A percentile compares a stretch with the other conserved stretches of the same genome.
Evolutionary conservation across 2,797 vertebrate species (phyloP).

Genomic region (Mormyrops boulengeri): DNA sequence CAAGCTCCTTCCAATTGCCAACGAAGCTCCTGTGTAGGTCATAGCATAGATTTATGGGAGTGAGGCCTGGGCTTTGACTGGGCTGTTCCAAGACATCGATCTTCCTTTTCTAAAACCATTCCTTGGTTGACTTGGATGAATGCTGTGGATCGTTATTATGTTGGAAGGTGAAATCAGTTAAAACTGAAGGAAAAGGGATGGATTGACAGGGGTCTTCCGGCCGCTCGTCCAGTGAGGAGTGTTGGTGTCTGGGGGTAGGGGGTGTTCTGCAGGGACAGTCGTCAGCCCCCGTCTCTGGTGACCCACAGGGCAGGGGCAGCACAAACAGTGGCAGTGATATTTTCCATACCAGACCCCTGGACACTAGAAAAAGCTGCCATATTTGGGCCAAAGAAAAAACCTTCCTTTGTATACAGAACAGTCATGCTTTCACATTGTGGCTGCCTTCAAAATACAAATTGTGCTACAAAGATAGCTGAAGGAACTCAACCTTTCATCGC

Average conservation of each 20-base stretch:
- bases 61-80: neutral
- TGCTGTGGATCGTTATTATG: neutral
- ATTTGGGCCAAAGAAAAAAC: neutral
- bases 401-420: neutral
- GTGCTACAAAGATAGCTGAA: neutral
- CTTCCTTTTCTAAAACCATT: neutral
- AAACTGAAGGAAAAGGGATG: neutral
- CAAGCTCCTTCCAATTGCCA: neutral
- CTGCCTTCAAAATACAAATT: neutral
- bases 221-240: neutral
- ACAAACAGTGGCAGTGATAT: constrained; percentile 6
- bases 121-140: neutral
- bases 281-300: neutral
- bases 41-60: neutral
- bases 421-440: neutral
- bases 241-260: neutral
- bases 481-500: neutral
- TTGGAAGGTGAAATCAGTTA: neutral
- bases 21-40: neutral
- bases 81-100: neutral
- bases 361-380: neutral
- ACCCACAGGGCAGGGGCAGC: neutral
- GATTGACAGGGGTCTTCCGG: neutral
- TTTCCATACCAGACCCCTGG: neutral
- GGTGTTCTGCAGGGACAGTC: neutral